A percentile compares a stretch with the other conserved stretches of the same genome.
These are phyloP conservation scores for Burhinus oedicnemus DNA, from an alignment of 2,113 vertebrate genomes.

Conservation along the genomic window DNA sequence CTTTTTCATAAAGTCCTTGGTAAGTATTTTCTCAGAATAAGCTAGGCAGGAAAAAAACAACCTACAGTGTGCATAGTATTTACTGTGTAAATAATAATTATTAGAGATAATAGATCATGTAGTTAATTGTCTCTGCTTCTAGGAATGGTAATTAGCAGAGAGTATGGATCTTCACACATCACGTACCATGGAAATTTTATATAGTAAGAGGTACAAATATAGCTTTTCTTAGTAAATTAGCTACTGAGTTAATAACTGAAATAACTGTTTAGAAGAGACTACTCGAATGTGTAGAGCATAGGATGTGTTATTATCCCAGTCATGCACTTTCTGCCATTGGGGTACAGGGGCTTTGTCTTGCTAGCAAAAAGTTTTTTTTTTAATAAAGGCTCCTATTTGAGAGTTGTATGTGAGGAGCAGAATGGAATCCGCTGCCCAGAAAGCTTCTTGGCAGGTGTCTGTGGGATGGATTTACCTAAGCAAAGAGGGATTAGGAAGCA, in stretches of 20 bases:
- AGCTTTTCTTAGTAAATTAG: conserved; percentile 2
- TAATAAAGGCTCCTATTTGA: neutral
- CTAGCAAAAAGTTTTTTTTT: neutral
- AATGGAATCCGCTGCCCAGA: neutral
- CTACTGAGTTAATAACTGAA: neutral
- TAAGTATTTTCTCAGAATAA: neutral
- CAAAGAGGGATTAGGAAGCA: neutral
- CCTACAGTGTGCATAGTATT: neutral
- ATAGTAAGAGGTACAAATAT: neutral
- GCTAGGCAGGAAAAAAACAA: neutral
- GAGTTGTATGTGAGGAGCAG: neutral
- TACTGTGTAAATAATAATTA: conserved; percentile 42
- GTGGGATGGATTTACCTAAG: neutral
- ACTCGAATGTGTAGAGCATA: neutral
- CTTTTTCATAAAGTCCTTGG: neutral
- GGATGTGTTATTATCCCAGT: neutral
- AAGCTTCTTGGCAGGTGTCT: neutral
- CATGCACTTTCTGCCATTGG: accelerated
- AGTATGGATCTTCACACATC: conserved; percentile 3
- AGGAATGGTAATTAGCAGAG: conserved; percentile 24
- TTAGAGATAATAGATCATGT: neutral
- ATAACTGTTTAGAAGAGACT: neutral
- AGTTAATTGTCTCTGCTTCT: neutral
- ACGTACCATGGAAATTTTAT: neutral
- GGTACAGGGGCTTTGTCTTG: neutral